Conservation (phyloP, 2,113 vertebrate species). For the Puffinus mauretanicus region DNA sequence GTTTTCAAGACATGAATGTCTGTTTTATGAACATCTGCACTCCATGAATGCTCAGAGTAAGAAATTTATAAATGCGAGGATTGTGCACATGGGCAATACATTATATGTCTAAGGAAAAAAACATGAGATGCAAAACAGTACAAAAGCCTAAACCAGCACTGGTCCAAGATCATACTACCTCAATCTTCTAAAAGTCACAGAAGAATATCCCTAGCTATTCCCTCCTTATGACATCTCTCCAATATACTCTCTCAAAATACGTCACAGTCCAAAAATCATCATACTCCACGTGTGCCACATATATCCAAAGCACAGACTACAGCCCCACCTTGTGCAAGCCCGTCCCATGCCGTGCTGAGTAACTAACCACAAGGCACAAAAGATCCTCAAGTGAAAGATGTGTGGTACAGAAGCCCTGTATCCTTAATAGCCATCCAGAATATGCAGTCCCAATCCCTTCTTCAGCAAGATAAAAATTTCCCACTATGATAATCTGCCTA, state of each 20-base stretch:
- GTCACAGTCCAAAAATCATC: not conserved
- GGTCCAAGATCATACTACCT: not conserved
- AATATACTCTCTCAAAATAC: not conserved
- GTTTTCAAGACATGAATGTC: constrained; percentile 17
- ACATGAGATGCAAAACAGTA: not conserved
- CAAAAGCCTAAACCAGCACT: not conserved
- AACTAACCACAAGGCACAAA: not conserved
- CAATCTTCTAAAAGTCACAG: not conserved
- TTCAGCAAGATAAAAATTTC: not conserved
- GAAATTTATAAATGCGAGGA: not conserved
- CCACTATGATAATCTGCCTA: not conserved
- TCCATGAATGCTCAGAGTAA: not conserved
- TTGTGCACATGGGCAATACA: not conserved
- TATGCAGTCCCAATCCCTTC: not conserved
- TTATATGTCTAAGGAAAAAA: not conserved
- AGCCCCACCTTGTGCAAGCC: not conserved
- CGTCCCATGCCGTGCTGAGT: fast-evolving
- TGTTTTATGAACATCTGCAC: constrained; percentile 31
- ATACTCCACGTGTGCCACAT: not conserved
- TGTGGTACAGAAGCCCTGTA: fast-evolving
- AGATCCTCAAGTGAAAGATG: not conserved
- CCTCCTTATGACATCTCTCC: not conserved
- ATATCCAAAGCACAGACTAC: not conserved
- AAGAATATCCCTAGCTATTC: not conserved
- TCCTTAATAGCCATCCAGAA: not conserved